Percentiles rank a stretch among this genome's conserved stretches.
Conservation (phyloP, 2,797 vertebrate species). For the Diplodus sargus region DNA sequence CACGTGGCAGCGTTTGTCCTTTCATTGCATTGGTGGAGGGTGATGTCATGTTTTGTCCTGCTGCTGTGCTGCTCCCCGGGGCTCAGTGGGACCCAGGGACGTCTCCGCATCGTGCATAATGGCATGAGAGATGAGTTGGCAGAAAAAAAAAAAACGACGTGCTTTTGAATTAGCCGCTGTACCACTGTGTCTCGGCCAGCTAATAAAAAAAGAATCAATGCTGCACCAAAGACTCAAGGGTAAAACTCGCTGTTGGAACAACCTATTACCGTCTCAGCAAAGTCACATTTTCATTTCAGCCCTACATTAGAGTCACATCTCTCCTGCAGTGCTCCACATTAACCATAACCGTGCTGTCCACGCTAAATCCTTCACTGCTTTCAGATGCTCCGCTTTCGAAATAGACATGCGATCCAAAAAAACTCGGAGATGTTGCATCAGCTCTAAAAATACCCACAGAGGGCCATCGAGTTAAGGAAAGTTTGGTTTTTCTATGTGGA, state of each 20-base stretch:
- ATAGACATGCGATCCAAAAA: constrained; percentile 33
- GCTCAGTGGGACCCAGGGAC: constrained; percentile 67
- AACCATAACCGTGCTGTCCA: constrained; percentile 23
- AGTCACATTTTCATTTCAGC: constrained; percentile 49
- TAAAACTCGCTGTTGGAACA: constrained; percentile 44
- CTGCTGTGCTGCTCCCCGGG: constrained; percentile 54
- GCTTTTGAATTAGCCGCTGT: constrained; percentile 52
- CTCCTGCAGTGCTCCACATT: constrained; percentile 39
- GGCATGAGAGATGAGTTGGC: constrained; percentile 62
- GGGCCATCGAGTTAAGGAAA: constrained; percentile 12
- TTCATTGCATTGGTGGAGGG: constrained; percentile 50
- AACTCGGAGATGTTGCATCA: constrained; percentile 26
- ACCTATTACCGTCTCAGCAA: constrained; percentile 48
- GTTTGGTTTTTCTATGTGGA: neutral
- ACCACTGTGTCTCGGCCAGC: constrained; percentile 35
- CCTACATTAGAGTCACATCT: constrained; percentile 32
- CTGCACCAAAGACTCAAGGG: constrained; percentile 62
- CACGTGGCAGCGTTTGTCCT: constrained; percentile 42
- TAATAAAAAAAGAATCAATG: constrained; percentile 66
- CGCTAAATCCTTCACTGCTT: constrained; percentile 48
- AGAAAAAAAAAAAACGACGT: constrained; percentile 49
- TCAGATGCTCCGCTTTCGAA: constrained; percentile 52
- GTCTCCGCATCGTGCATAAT: constrained; percentile 65
- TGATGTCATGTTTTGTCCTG: constrained; percentile 69
- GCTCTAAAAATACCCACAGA: constrained; percentile 56